These are phyloP conservation scores for Dromiciops gliroides DNA, from an alignment of 2,113 vertebrate genomes.

Conservation along the genomic window DNA sequence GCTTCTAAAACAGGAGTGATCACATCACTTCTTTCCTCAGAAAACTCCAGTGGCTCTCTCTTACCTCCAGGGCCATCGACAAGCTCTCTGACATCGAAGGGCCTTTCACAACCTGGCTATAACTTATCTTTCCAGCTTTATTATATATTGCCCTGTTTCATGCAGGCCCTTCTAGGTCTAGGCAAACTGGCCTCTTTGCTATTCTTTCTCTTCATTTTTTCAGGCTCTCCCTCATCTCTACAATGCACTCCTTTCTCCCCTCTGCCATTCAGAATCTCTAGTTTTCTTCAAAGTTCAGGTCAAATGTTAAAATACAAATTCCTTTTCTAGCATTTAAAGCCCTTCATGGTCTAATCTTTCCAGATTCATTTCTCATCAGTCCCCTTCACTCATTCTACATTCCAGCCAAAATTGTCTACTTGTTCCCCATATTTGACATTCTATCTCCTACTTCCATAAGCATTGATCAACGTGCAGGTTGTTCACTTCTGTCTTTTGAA, in stretches of 20 bases:
- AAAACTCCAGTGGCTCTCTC: no score
- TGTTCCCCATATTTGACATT: neutral
- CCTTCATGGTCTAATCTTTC: neutral
- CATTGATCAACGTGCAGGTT: no score
- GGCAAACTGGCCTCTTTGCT: neutral
- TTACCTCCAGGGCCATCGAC: no score
- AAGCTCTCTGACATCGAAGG: no score
- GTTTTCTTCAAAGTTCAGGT: neutral
- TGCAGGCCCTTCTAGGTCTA: neutral
- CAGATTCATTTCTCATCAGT: neutral
- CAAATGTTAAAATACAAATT: neutral
- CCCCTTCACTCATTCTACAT: neutral
- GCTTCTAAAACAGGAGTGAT: neutral
- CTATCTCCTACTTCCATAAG: neutral
- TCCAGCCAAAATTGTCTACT: neutral
- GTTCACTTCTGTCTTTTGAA: neutral
- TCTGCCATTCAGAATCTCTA: neutral
- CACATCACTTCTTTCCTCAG: no score
- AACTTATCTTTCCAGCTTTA: neutral
- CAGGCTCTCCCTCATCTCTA: neutral
- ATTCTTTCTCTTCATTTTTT: neutral
- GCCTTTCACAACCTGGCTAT: neutral
- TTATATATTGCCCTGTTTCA: neutral
- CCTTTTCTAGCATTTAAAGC: neutral
- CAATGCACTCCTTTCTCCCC: neutral